Evolutionary conservation across 1,140 invertebrate species (phyloP).

Genomic region (Drosophila eugracilis): DNA sequence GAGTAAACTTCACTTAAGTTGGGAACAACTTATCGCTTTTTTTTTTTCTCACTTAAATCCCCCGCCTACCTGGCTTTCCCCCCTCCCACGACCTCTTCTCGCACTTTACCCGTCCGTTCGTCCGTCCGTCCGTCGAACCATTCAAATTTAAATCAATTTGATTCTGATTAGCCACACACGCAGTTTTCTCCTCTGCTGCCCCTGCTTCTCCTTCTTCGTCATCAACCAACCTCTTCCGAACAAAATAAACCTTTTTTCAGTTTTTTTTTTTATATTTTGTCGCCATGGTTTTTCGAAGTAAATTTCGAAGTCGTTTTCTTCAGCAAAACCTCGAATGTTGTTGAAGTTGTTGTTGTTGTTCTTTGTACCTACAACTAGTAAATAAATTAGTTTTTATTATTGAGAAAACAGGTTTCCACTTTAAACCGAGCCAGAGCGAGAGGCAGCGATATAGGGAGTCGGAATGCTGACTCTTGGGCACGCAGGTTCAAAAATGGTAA

Average conservation of each 20-base stretch:
- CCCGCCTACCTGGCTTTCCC: neutral
- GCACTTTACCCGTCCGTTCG: constrained; percentile 73
- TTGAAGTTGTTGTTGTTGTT: constrained; percentile 41
- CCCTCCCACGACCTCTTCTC: too few species aligned
- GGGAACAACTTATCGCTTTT: constrained; percentile 58
- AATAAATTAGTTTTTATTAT: constrained; percentile 83
- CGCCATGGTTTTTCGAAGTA: constrained; percentile 41
- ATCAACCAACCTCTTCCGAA: too few species aligned
- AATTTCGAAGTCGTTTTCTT: constrained; percentile 15
- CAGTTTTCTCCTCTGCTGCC: constrained; percentile 58
- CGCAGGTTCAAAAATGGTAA: constrained; percentile 54
- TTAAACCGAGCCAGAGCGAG: constrained; percentile 27
- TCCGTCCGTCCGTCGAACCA: too few species aligned
- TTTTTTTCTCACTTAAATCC: constrained; percentile 52
- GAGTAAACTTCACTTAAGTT: constrained; percentile 20
- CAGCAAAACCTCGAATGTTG: neutral
- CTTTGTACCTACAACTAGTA: constrained; percentile 79
- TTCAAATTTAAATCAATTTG: constrained; percentile 82
- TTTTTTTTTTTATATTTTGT: constrained; percentile 27
- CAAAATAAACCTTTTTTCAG: constrained; percentile 54
- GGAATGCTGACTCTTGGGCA: constrained; percentile 43
- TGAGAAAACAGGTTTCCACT: constrained; percentile 71
- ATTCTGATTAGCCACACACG: constrained; percentile 82
- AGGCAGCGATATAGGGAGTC: constrained; percentile 3
- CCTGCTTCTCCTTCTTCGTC: neutral